These are phyloP conservation scores for Anser brachyrhynchus DNA, from an alignment of 2,113 vertebrate species.

Conservation along the genomic window DNA sequence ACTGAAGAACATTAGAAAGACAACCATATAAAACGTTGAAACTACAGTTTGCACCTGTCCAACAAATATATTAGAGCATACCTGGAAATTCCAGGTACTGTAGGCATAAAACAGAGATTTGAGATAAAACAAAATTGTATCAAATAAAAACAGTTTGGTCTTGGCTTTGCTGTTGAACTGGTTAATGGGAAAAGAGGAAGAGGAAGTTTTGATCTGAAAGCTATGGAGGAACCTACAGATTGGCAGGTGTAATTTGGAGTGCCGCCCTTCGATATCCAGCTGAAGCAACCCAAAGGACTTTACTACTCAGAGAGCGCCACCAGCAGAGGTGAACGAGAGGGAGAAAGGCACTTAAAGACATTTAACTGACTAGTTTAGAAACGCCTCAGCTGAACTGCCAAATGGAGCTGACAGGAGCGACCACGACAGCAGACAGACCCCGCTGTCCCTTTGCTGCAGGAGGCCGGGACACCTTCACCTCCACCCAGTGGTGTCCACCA, in stretches of 20 bases:
- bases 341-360: accelerated
- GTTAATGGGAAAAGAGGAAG: neutral
- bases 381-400: accelerated
- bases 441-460: accelerated
- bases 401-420: accelerated
- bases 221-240: neutral
- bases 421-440: too few species aligned
- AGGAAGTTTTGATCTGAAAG: neutral
- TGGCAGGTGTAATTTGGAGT: neutral
- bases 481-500: neutral
- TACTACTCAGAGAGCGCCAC: neutral
- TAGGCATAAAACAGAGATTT: neutral
- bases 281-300: neutral
- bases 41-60: neutral
- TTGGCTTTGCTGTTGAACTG: neutral
- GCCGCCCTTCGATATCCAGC: too few species aligned
- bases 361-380: too few species aligned
- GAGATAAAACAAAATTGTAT: neutral
- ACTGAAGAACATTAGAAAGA: neutral
- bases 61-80: neutral
- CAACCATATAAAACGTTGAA: neutral
- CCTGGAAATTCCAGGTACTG: neutral
- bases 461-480: accelerated
- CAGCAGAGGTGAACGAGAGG: neutral
- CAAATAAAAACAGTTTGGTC: neutral